Evolutionary conservation across 2,888 invertebrate genomes (phyloP), one percentile per base, ranked within the genome.

Genomic region (Ormyrus labotus): DNA sequence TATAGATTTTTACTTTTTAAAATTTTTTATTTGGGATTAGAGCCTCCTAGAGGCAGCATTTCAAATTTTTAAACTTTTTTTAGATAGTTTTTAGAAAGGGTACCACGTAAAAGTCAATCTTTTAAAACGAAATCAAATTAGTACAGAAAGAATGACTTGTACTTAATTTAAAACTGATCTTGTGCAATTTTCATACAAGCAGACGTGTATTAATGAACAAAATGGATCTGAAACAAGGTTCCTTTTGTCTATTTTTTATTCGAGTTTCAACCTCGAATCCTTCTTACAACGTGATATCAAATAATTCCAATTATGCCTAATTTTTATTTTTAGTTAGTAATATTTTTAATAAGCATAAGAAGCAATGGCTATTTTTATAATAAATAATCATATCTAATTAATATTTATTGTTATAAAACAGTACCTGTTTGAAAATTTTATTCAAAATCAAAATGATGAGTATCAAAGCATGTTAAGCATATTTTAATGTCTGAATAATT

Each of bases 291-390:
- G 82, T 83, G 81, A 83, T 83, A 82, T 81, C 72, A 69, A 65
- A 83, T 76, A 67, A 82, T 83, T 76, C 76, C 81, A 80, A 75
- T 61, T 72, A 79, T 13, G 53, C 69, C 63, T 82, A 78, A 81
- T 61, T 58, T 71, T 76, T 77, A 70, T 60, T 72, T 72, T 72
- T 74, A 81, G 61, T 70, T 83, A 81, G 76, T 70, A 9, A 74
- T 83, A 83, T 73, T 81, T 75, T 81, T 75, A 72, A 65, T 69
- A 70, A 53, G 71, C 34, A 63, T 77, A 73, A 73, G 75, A 61
- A 80, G 65, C 75, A 79, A 83, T 65, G 69, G 57, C 71, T 82
- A 82, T 83, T 81, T 82, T 81, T 81, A 51, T 80, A 82, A 82
- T 76, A 76, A 81, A 58, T 64, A 80, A 78, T 81, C 57, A 81